Evolutionary conservation across 1,140 invertebrate species (phyloP).

Genomic region (Charaxes varanes): DNA sequence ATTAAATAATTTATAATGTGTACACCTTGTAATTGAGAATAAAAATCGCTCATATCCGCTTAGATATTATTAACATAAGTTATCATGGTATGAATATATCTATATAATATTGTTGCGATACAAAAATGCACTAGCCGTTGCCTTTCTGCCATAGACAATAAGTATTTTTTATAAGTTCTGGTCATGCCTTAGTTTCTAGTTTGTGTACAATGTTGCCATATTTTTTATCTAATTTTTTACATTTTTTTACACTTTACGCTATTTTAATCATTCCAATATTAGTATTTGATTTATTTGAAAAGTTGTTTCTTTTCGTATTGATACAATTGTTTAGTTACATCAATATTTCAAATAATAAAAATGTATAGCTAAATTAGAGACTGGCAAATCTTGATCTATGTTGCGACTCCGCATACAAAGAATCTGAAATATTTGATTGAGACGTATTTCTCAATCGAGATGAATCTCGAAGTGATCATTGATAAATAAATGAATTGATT

Average conservation of each 20-base stretch:
- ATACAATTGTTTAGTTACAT: conserved; percentile 14
- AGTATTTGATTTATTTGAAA: conserved; percentile 9
- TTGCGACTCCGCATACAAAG: conserved; percentile 13
- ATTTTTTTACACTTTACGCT: conserved; percentile 16
- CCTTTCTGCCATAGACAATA: conserved; percentile 30
- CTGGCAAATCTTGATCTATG: conserved; percentile 15
- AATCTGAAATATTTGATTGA: conserved; percentile 20
- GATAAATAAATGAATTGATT: conserved; percentile 68
- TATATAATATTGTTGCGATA: conserved; percentile 9
- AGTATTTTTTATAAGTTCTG: conserved; percentile 23
- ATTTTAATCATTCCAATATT: conserved; percentile 23
- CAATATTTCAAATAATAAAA: conserved; percentile 13
- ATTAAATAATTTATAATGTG: conserved; percentile 42
- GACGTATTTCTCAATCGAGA: conserved; percentile 20
- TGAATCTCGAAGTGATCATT: conserved; percentile 53
- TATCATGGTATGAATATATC: conserved; percentile 15
- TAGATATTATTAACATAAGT: conserved; percentile 45
- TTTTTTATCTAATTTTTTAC: conserved; percentile 15
- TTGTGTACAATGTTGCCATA: conserved; percentile 23
- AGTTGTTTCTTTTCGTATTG: neutral
- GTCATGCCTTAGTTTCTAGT: conserved; percentile 17
- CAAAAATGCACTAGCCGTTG: conserved; percentile 25
- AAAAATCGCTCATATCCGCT: conserved; percentile 60
- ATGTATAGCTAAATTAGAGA: conserved; percentile 27
- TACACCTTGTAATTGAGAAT: conserved; percentile 50